Base-by-base conservation (phyloP, 2,797 vertebrate genomes). In the Mormyrops boulengeri region DNA sequence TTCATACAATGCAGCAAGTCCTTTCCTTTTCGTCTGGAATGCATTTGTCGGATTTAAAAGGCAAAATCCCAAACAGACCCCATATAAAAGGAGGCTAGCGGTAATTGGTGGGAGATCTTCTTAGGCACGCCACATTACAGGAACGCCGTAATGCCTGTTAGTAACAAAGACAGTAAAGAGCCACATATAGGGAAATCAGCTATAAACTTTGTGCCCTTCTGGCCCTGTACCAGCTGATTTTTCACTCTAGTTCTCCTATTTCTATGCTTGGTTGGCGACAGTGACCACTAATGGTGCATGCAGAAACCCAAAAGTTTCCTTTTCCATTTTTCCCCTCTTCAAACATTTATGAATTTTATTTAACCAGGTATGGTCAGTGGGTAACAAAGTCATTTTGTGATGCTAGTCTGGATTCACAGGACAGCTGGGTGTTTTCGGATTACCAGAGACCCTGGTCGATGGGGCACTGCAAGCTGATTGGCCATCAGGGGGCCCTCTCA, bases 1-100 rank as follows among this genome's bases (percentile, higher is more conserved):
- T 91, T 12, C 62, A 82, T 92, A 94, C 91, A 93, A 91, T 30
- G 30, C 26, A 17, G n/a, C 34, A 85, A 69, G 26, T 34, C n/a
- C 41, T 41, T 8, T 12, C 22, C 53, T 69, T 66, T 55, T 53
- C 11, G 30, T 77, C 85, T 57, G 85, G 49, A 77, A 89, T 88
- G 47, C 30, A 80, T 88, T 87, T 89, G 26, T 41, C 52, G 22
- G 85, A 41, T 49, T 26, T 22, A 89, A 89, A 88, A 88, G 38
- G 52, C 7, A 14, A 60, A 87, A 57, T 38, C 86, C 26, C 17
- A 41, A 34, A 87, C 86, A 87, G 86, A 38, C 26, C 52, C 34
- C 86, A 38, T 87, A 41, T 38, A 85, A 85, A 49, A 26, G 3
- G 11, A 85, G n/a, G 49, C 8, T 26, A 50, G 8, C 19, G 22